Evolutionary conservation across 2,797 vertebrate genomes (phyloP), one percentile per base, ranked within the genome.

Genomic region (Synanceia verrucosa): DNA sequence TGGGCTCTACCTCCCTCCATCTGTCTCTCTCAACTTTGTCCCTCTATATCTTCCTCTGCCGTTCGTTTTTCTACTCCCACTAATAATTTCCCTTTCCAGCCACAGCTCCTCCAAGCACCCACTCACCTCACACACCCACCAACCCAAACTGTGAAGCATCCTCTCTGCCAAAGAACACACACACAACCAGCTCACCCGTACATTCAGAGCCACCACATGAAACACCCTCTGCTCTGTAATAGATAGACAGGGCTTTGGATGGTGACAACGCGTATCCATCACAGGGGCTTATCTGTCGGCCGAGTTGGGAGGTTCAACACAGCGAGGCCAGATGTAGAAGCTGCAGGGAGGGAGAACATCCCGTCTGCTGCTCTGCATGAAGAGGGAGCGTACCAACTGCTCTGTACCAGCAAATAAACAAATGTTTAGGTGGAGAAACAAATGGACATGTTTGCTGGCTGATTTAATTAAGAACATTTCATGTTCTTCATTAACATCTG

Each of bases 261-360:
- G 55, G 74, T 81, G 89, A 89, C 86, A 89, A 71, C 41, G n/a
- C 13, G 64, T 58, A 90, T 91, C 79, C 79, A 90, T 91, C 91
- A 92, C 75, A 6, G 73, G 39, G 73, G 81, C 75, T 88, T 87
- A 89, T 87, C 84, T 81, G 72, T 34, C 21, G 37, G 58, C 60
- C 57, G 12, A 76, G 67, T 58, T 76, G 76, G 81, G 87, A 79
- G 83, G 77, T 76, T 84, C 68, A 33, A 73, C 83, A 78, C 83
- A 41, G 75, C 60, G 8, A 29, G 29, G 58, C 83, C 88, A 91
- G 84, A 90, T 90, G 88, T 81, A 60, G 64, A 64, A 64, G 67
- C 52, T 44, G 75, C 33, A 44, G 65, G 19, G 43, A 36, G 47
- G 41, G 31, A 18, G 68, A 36, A 48, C 43, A 16, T 7, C 51